Evolutionary conservation across 2,888 invertebrate species (phyloP).

Genomic region (Sisyra terminalis): DNA sequence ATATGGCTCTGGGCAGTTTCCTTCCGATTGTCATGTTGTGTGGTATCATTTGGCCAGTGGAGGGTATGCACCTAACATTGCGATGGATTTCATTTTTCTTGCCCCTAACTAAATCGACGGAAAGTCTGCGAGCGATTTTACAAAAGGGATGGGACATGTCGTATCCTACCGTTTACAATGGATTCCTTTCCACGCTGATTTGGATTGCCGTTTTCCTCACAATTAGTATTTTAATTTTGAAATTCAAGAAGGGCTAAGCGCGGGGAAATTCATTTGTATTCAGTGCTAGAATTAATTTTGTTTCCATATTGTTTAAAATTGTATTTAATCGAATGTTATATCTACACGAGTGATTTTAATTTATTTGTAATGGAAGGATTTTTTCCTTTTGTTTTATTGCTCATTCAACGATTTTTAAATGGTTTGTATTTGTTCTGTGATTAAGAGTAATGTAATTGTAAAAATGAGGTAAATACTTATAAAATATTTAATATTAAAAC

Average conservation of each 20-base stretch:
- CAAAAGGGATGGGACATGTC: constrained; percentile 68
- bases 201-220: constrained; percentile 70
- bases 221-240: constrained; percentile 55
- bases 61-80: constrained; percentile 71
- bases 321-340: too few species aligned
- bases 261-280: background rate
- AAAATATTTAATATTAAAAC: too few species aligned
- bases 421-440: background rate
- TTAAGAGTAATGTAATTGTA: too few species aligned
- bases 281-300: background rate
- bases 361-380: too few species aligned
- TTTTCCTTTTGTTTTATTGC: background rate
- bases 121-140: constrained; percentile 69
- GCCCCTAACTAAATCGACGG: constrained; percentile 77
- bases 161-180: constrained; percentile 57
- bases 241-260: constrained; percentile 66
- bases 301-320: constrained; percentile 2
- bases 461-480: too few species aligned
- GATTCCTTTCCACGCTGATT: constrained; percentile 57
- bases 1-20: constrained; percentile 71
- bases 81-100: constrained; percentile 45
- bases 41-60: constrained; percentile 88
- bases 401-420: background rate
- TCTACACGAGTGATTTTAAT: too few species aligned
- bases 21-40: constrained; percentile 73